Evolutionary conservation across 2,888 invertebrate genomes (phyloP), one percentile per base, ranked within the genome.

Genomic region (Melanophora roralis): DNA sequence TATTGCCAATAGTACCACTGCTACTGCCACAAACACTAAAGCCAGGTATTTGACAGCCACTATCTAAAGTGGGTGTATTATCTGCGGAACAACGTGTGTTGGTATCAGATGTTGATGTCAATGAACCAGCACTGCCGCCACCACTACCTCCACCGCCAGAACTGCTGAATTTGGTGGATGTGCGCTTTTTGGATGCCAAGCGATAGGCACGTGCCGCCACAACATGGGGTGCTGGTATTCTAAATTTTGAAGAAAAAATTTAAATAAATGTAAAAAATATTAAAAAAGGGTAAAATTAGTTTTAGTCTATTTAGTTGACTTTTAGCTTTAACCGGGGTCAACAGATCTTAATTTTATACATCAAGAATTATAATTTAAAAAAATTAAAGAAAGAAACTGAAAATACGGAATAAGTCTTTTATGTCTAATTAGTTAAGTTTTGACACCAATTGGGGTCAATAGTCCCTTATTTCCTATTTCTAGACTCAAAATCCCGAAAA

Each of bases 221-320:
- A 69, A 92, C 91, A 84, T 92, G 92, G 12, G 92, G 92, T 8
- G 92, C 91, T 40, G 92, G 92, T 80, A 92, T 92, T 85, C 92
- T 92, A 82, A 47, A 80, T 51, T 27, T 27, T 5, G 6, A 27
- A 27, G 27, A 27, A 6, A 27, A 27, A 5, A 3, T 3, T 5
- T 27, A 5, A 5, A 27, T 27, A 5, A 27, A 27, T 27, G 6
- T 27, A 27, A 27, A 5, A 27, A 27, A 27, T n/a, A n/a, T n/a
- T n/a, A n/a, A n/a, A n/a, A n/a, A n/a, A n/a, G n/a, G n/a, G n/a
- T n/a, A n/a, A n/a, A n/a, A n/a, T n/a, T n/a, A n/a, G n/a, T n/a
- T n/a, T n/a, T n/a, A n/a, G n/a, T n/a, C n/a, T n/a, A n/a, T n/a
- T n/a, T n/a, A n/a, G n/a, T n/a, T n/a, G n/a, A n/a, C n/a, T n/a